Base-by-base conservation (phyloP, 2,888 invertebrate genomes). In the Thecocarcelia acutangulata region DNA sequence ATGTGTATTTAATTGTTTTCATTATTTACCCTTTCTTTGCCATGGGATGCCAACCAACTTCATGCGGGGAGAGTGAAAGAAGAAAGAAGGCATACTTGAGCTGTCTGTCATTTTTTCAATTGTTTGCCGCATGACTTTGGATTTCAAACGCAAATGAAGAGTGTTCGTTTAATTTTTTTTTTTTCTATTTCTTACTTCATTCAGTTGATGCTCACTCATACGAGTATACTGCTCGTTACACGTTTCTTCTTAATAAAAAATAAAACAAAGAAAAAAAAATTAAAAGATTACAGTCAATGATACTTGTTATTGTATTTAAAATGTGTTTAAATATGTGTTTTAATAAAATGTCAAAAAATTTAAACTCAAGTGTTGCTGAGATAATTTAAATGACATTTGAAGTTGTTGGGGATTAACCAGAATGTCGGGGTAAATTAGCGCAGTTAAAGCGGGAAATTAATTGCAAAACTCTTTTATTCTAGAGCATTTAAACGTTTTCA, bases 211-310 rank as follows among this genome's bases (percentile, higher is more conserved):
- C 33, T 33, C 9, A n/a, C n/a, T n/a, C n/a, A n/a, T n/a, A n/a
- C 24, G 24, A 2, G 33, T 33, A 3, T 33, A 33, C 33, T 9
- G 1, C 33, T 33, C 8, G 9, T 33, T 33, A 33, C 24, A 24
- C 28, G 33, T 61, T 28, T 48, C 17, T 44, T 46, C 17, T 19
- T 54, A 46, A 46, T 52, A 28, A 69, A 74, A 33, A 28, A 28
- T 6, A 6, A 28, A 33, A 33, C 33, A 33, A 5, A 24, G 3
- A 24, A 5, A 24, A 24, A 19, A 52, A 87, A 87, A 86, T 86
- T 84, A 86, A 87, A 87, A 84, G 86, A 87, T 88, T 88, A 87
- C 85, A 82, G 83, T 81, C 80, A 84, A 88, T 86, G 87, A 84
- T 86, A 86, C 86, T 87, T 86, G 80, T 54, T 8, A 42, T 33